phyloP scores from a whole-genome alignment of 1,140 invertebrate species.

The Drosophila insularis region DNA sequence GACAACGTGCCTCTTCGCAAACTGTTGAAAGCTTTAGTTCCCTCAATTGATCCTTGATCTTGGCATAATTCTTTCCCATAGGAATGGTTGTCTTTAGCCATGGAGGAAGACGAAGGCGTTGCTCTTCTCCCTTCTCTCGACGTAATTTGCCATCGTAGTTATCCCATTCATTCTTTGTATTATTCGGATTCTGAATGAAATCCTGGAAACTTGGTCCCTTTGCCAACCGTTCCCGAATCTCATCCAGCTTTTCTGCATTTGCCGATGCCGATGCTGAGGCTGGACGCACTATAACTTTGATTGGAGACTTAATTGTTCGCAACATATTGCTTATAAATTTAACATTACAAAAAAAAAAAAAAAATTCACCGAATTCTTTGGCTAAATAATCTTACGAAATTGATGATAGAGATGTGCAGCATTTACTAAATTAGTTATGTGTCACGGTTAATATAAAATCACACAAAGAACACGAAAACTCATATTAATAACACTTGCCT shows the following conservation, averaged over 20 bases:
- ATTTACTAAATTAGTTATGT: neutral
- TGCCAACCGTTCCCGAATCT: conserved; percentile 85
- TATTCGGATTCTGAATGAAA: conserved; percentile 84
- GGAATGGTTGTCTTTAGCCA: conserved; percentile 99
- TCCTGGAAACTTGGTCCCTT: conserved; percentile 87
- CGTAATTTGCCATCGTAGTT: conserved; percentile 92
- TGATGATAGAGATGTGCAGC: conserved; percentile 1
- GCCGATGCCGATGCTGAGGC: conserved; percentile 56
- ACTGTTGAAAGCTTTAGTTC: conserved; percentile 97
- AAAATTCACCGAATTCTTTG: neutral
- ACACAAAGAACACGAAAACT: neutral
- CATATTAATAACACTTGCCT: no score
- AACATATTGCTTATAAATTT: conserved; percentile 4
- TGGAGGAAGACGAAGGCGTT: conserved; percentile 93
- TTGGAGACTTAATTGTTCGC: conserved; percentile 12
- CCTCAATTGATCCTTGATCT: conserved; percentile 93
- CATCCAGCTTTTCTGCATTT: conserved; percentile 82
- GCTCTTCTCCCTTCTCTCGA: conserved; percentile 90
- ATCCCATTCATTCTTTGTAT: conserved; percentile 84
- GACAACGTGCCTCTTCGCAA: conserved; percentile 99
- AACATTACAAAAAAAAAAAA: conserved; percentile 3
- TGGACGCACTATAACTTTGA: conserved; percentile 3
- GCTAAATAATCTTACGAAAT: conserved; percentile 12
- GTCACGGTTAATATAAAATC: neutral
- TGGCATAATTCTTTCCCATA: conserved; percentile 92